These are phyloP conservation scores for Tipula lateralis DNA, from an alignment of 2,888 invertebrate species.

Conservation along the genomic window DNA sequence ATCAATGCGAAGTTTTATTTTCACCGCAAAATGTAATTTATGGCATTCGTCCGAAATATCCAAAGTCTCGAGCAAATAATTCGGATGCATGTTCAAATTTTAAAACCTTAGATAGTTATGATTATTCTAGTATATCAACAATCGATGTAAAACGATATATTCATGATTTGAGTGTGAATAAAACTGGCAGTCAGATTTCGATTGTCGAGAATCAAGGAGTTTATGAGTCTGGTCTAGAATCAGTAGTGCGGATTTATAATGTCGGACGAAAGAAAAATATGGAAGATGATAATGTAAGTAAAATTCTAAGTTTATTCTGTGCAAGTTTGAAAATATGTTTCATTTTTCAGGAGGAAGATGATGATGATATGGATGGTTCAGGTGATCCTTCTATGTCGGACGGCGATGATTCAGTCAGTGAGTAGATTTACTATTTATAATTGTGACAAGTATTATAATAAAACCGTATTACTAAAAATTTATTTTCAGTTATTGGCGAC, in stretches of 20 bases:
- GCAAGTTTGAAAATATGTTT: slow-evolving; percentile 33
- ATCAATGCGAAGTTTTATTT: slow-evolving; percentile 84
- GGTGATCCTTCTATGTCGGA: slow-evolving; percentile 54
- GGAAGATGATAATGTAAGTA: slow-evolving; percentile 76
- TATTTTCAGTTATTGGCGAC: background rate
- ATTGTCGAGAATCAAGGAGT: slow-evolving; percentile 85
- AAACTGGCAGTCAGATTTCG: slow-evolving; percentile 80
- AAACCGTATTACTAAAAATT: too few species aligned
- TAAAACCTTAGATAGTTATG: slow-evolving; percentile 88
- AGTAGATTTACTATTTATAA: background rate
- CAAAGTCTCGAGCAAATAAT: background rate
- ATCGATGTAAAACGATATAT: slow-evolving; percentile 89
- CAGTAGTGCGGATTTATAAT: slow-evolving; percentile 86
- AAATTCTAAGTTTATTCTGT: background rate
- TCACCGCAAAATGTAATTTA: slow-evolving; percentile 84
- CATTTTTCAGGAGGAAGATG: slow-evolving; percentile 56
- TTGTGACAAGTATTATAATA: background rate
- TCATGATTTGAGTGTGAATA: slow-evolving; percentile 77
- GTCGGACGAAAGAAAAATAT: slow-evolving; percentile 82
- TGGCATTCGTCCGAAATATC: slow-evolving; percentile 67
- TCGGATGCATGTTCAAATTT: slow-evolving; percentile 78
- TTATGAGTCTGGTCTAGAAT: slow-evolving; percentile 80
- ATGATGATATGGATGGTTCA: slow-evolving; percentile 57
- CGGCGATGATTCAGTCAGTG: slow-evolving; percentile 39
- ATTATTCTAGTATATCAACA: slow-evolving; percentile 94